phyloP scores from a whole-genome alignment of 2,888 invertebrate species.

The Digitonthophagus gazella region DNA sequence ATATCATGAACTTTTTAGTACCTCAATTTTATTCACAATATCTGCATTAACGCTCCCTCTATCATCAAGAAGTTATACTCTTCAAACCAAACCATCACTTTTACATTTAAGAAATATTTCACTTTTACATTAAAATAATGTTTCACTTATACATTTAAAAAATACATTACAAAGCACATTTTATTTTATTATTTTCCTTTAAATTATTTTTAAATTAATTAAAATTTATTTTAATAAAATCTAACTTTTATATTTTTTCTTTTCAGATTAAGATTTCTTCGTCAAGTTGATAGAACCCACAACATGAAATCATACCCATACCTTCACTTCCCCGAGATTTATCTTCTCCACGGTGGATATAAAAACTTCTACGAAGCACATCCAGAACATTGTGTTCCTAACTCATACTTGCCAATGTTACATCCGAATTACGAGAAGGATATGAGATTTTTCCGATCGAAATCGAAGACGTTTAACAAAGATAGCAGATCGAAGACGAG shows the following conservation, averaged over 20 bases:
- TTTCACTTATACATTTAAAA: slow-evolving; percentile 1
- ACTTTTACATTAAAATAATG: neutral
- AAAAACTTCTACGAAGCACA: slow-evolving; percentile 75
- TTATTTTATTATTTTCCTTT: neutral
- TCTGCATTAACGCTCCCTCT: too few relatives aligned
- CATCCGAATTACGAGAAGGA: slow-evolving; percentile 75
- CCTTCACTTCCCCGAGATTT: slow-evolving; percentile 88
- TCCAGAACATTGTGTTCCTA: slow-evolving; percentile 68
- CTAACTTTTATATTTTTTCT: slow-evolving; percentile 27
- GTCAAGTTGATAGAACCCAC: slow-evolving; percentile 76
- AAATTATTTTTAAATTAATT: neutral
- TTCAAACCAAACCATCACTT: too few relatives aligned
- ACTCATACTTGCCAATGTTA: slow-evolving; percentile 79
- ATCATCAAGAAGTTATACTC: too few relatives aligned
- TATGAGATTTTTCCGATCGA: slow-evolving; percentile 70
- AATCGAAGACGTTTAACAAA: slow-evolving; percentile 72
- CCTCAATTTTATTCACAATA: too few relatives aligned
- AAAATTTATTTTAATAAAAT: slow-evolving; percentile 6
- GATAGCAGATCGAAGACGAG: slow-evolving; percentile 27
- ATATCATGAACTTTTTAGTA: too few relatives aligned
- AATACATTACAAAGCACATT: neutral
- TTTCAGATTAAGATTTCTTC: slow-evolving; percentile 74
- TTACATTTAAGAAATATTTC: too few relatives aligned
- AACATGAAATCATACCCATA: slow-evolving; percentile 83
- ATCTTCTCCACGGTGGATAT: slow-evolving; percentile 89